Evolutionary conservation across 2,113 vertebrate species (phyloP).

Genomic region (Rhagologus leucostigma): DNA sequence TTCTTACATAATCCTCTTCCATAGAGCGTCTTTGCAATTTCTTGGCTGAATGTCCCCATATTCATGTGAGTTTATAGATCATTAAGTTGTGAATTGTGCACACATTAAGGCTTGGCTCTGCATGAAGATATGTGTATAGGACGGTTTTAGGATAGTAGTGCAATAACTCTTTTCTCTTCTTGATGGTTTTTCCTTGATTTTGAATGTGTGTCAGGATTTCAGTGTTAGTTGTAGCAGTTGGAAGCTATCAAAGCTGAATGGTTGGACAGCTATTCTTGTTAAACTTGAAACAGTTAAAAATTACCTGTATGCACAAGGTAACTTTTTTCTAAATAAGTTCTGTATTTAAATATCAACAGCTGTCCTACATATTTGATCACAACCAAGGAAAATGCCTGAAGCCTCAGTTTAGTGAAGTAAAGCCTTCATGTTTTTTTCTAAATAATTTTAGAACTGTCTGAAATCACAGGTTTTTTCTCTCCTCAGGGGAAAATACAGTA

Average conservation of each 20-base stretch:
- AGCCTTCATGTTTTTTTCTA: neutral
- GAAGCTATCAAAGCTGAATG: neutral
- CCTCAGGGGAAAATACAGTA: neutral
- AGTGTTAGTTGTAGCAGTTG: neutral
- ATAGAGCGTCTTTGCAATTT: neutral
- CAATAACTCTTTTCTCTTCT: neutral
- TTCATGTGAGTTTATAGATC: neutral
- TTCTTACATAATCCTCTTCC: neutral
- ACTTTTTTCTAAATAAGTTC: neutral
- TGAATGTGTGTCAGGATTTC: neutral
- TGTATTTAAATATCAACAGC: neutral
- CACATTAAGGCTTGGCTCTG: neutral
- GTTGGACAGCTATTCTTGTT: neutral
- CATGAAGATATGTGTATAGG: neutral
- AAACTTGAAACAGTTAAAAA: neutral
- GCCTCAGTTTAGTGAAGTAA: neutral
- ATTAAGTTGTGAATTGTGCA: neutral
- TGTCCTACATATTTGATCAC: neutral
- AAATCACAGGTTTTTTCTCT: neutral
- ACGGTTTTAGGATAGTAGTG: neutral
- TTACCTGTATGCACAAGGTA: neutral
- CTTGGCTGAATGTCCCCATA: neutral
- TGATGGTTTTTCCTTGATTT: neutral
- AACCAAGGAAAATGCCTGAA: neutral
- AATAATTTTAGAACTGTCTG: neutral